Conservation (phyloP, 92 coral and sea anemone species). For the Parazoanthus swiftii region DNA sequence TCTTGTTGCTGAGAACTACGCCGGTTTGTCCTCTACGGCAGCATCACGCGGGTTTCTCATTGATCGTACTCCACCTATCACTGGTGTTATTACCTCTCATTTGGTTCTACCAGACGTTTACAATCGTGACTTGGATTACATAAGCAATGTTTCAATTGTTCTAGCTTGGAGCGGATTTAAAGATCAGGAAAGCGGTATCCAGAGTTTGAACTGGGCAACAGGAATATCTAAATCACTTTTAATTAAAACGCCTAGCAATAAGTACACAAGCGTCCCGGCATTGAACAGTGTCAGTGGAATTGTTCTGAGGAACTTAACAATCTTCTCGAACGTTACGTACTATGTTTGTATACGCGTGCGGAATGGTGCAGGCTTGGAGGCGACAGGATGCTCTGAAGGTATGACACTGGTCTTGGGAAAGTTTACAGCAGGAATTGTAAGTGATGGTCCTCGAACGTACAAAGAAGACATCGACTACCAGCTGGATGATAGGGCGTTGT, state of each 20-base stretch:
- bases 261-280: conserved; percentile 55
- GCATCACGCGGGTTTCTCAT: conserved; percentile 81
- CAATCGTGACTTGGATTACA: conserved; percentile 74
- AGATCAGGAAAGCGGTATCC: conserved; percentile 85
- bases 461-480: conserved; percentile 86
- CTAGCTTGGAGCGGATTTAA: conserved; percentile 89
- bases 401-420: conserved; percentile 71
- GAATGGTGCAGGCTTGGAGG: conserved; percentile 87
- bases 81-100: conserved; percentile 71
- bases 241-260: conserved; percentile 25
- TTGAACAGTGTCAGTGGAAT: conserved; percentile 78
- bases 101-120: conserved; percentile 74
- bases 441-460: conserved; percentile 71
- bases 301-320: conserved; percentile 69
- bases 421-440: conserved; percentile 83
- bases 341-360: conserved; percentile 84
- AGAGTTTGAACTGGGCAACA: conserved; percentile 72
- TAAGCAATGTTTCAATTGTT: conserved; percentile 73
- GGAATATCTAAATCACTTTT: conserved; percentile 57
- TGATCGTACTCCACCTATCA: conserved; percentile 81
- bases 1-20: conserved; percentile 66
- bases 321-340: conserved; percentile 69
- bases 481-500: conserved; percentile 87
- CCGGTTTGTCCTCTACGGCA: conserved; percentile 62
- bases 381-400: conserved; percentile 81